Evolutionary conservation across 2,888 invertebrate genomes (phyloP).

Genomic region (Zaprionus bogoriensis): DNA sequence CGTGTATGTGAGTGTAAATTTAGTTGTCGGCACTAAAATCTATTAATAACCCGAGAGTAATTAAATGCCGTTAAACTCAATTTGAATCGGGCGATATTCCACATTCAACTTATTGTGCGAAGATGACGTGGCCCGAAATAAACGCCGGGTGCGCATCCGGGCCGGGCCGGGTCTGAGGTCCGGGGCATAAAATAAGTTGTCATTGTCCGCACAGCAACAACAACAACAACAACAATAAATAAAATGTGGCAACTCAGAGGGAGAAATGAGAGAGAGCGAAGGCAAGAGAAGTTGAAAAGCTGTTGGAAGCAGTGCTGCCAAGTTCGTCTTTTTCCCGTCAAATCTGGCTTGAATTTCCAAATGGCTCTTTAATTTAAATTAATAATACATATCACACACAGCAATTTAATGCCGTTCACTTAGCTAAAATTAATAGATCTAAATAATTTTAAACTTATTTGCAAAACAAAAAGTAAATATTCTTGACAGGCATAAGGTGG

Average conservation of each 20-base stretch:
- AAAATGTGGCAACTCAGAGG: slow-evolving; percentile 40
- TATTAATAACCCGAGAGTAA: neutral
- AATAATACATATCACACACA: too few species aligned
- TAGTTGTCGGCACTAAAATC: neutral
- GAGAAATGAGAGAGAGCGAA: neutral
- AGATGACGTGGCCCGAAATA: slow-evolving; percentile 42
- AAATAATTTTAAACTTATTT: too few species aligned
- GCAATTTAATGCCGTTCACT: too few species aligned
- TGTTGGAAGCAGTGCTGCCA: too few species aligned
- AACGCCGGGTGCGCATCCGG: slow-evolving; percentile 18
- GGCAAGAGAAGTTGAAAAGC: slow-evolving; percentile 16
- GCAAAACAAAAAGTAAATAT: too few species aligned
- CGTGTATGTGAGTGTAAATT: too few species aligned
- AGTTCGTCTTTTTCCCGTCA: too few species aligned
- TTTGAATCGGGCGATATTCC: neutral
- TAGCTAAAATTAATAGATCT: too few species aligned
- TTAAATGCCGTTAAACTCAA: neutral
- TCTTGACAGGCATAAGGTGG: too few species aligned
- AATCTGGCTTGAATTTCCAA: too few species aligned
- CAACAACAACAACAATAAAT: slow-evolving; percentile 54
- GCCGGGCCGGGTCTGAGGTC: slow-evolving; percentile 11
- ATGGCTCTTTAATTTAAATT: too few species aligned
- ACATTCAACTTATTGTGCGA: slow-evolving; percentile 44
- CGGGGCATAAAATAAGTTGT: slow-evolving; percentile 44
- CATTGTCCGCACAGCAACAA: slow-evolving; percentile 26